phyloP scores from a whole-genome alignment of 1,140 invertebrate genomes.

The Drosophila pectinifera region DNA sequence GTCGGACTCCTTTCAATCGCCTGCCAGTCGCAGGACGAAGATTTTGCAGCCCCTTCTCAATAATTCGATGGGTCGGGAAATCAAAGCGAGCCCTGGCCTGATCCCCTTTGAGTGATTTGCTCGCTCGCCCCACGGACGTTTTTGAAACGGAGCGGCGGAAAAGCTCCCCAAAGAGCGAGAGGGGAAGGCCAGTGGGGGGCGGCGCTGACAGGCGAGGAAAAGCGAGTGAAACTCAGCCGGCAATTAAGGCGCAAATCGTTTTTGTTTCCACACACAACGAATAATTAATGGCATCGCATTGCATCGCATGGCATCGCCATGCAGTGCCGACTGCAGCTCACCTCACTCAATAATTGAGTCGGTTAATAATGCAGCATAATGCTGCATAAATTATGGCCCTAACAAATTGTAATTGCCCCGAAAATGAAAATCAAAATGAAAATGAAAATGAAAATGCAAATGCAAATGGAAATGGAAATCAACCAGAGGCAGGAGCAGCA shows the following conservation, averaged over 20 bases:
- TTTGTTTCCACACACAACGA: conserved; percentile 41
- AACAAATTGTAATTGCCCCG: conserved; percentile 36
- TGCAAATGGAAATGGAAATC: conserved; percentile 15
- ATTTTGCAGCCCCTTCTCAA: conserved; percentile 31
- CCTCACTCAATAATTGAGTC: conserved; percentile 53
- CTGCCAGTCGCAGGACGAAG: conserved; percentile 35
- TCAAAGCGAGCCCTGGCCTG: conserved; percentile 52
- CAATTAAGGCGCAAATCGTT: conserved; percentile 51
- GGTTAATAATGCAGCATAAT: conserved; percentile 60
- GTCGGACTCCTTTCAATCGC: conserved; percentile 24
- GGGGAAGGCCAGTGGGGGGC: too few species aligned
- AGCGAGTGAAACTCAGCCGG: conserved; percentile 34
- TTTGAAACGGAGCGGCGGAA: conserved; percentile 51
- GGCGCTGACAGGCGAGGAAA: conserved; percentile 33
- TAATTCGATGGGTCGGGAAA: conserved; percentile 57
- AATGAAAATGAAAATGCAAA: too few species aligned
- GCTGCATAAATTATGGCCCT: conserved; percentile 53
- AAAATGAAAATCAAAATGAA: conserved; percentile 20
- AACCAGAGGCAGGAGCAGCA: background rate
- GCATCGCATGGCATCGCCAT: conserved; percentile 6
- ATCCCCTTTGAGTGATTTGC: conserved; percentile 70
- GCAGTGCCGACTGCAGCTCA: conserved; percentile 14
- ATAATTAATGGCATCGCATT: conserved; percentile 44
- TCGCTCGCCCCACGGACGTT: conserved; percentile 50
- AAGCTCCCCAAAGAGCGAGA: too few species aligned